Evolutionary conservation across 2,797 vertebrate species (phyloP), one percentile per base, ranked within the genome.

Genomic region (Perdix hodgsoniae): DNA sequence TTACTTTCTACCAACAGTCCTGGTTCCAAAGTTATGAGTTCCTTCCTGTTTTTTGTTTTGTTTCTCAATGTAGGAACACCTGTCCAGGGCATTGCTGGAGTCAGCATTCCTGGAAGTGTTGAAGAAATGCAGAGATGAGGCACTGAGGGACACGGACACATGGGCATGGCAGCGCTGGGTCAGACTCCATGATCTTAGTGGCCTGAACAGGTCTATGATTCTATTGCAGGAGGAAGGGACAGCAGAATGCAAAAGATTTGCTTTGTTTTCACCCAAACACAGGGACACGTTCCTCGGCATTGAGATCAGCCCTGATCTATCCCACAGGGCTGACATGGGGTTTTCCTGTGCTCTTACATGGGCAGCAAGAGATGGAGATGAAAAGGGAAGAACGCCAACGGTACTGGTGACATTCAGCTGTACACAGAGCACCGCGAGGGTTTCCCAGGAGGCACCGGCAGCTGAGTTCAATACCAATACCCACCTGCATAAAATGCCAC

Each of bases 401-500:
- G 4, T 8, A 61, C 5, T 40, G 29, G 27, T 26, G 31, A 83
- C 83, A 73, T 52, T 56, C 74, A 81, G 59, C 60, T 81, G 22
- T 21, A 37, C 0, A 0, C 0, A 31, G 35, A 88, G 76, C 4
- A 1, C 0, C 19, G 45, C 1, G 47, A 78, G 71, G 86, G 60
- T 35, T 72, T 63, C 67, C 49, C 45, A 8, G 3, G 0, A 87
- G 49, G 64, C 83, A 49, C 45, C 63, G 50, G 40, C 73, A 67
- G 88, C 65, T 2, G 3, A 75, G 82, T 49, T 84, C 22, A 6
- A 63, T 67, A 85, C 85, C 35, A 78, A 89, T 45, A 91, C 7
- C 76, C 44, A 60, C 80, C 91, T 73, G 16, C 66, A 75, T 27
- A 47, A 95, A 96, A 87, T 50, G 67, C 66, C 87, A 95, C 74